These are phyloP conservation scores for Neodiprion pinetum DNA, from an alignment of 1,140 invertebrate species.

Conservation along the genomic window DNA sequence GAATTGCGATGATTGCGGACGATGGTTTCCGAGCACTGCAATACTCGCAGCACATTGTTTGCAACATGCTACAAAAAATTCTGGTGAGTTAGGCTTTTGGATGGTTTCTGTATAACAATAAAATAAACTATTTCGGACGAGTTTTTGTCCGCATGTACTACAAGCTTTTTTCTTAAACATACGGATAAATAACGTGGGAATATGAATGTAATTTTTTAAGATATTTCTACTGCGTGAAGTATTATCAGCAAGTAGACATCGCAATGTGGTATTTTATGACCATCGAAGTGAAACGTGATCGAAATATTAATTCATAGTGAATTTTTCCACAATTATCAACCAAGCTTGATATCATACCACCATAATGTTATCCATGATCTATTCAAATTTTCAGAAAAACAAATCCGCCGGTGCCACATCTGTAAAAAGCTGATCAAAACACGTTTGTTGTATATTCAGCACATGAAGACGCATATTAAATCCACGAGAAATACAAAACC, in stretches of 20 bases:
- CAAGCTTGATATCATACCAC: too few species aligned
- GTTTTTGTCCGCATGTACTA: neutral
- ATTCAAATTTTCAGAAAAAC: slow-evolving; percentile 31
- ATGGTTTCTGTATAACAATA: neutral
- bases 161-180: slow-evolving; percentile 9
- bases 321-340: neutral
- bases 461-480: slow-evolving; percentile 36
- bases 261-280: neutral
- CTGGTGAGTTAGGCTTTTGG: slow-evolving; percentile 34
- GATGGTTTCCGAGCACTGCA: slow-evolving; percentile 46
- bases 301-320: neutral
- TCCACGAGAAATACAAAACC: slow-evolving; percentile 20
- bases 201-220: neutral
- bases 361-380: too few species aligned
- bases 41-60: slow-evolving; percentile 41
- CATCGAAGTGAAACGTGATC: neutral
- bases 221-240: slow-evolving; percentile 5
- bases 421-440: slow-evolving; percentile 42
- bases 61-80: slow-evolving; percentile 49
- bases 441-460: slow-evolving; percentile 35
- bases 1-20: slow-evolving; percentile 42
- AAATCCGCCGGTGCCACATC: slow-evolving; percentile 35
- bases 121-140: slow-evolving; percentile 4
- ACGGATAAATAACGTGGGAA: slow-evolving; percentile 17
- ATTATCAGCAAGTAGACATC: neutral